Conservation (phyloP, 2,113 vertebrate species). For the Tachuris rubrigastra region DNA sequence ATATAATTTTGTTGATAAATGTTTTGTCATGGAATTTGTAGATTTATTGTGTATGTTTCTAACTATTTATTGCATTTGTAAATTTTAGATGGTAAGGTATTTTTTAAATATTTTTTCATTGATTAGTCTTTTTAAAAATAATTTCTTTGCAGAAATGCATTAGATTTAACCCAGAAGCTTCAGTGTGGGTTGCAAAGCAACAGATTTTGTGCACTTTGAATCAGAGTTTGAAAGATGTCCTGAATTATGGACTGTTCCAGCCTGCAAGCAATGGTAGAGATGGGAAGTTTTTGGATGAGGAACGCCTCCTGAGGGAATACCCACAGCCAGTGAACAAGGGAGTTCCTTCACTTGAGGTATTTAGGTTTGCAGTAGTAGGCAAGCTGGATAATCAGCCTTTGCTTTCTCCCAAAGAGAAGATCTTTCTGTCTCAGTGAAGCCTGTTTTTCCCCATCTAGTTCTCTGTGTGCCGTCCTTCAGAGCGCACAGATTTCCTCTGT, state of each 20-base stretch:
- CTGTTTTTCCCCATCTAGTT: accelerated
- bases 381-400: not conserved
- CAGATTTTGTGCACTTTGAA: conserved; percentile 87
- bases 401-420: not conserved
- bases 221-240: conserved; percentile 91
- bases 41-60: not conserved
- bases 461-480: not conserved
- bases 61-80: not conserved
- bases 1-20: not conserved
- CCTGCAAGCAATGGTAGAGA: conserved; percentile 85
- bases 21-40: not conserved
- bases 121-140: not conserved
- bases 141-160: conserved; percentile 87
- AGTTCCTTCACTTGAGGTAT: conserved; percentile 91
- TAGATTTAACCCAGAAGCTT: conserved; percentile 87
- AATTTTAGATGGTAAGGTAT: not conserved
- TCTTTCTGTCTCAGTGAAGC: not conserved
- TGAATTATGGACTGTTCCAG: conserved; percentile 96
- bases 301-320: conserved; percentile 87
- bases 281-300: conserved; percentile 93
- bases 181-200: conserved; percentile 93
- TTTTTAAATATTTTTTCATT: not conserved
- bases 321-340: conserved; percentile 85
- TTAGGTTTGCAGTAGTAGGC: not conserved
- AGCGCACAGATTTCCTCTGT: not conserved